These are phyloP conservation scores for Argyresthia goedartella DNA, from an alignment of 2,888 invertebrate genomes.

Conservation along the genomic window DNA sequence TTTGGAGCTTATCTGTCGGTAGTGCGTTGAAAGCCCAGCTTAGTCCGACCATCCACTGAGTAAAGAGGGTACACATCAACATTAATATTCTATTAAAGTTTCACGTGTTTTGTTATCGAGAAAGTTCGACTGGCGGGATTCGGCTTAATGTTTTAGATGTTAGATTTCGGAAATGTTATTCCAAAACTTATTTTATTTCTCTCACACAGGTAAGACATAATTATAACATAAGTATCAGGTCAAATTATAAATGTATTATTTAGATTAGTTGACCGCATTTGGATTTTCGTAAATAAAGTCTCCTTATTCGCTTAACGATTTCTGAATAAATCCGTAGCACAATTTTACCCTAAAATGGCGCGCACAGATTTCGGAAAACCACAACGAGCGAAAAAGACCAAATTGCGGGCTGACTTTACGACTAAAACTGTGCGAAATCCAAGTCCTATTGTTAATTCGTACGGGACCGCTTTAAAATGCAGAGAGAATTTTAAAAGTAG, in stretches of 20 bases:
- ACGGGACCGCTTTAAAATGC: slow-evolving; percentile 19
- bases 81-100: slow-evolving; percentile 62
- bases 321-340: too few species aligned
- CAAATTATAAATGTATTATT: too few species aligned
- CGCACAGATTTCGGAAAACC: neutral
- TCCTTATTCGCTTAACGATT: too few species aligned
- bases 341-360: too few species aligned
- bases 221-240: too few species aligned
- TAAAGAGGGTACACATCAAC: slow-evolving; percentile 21
- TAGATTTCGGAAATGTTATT: too few species aligned
- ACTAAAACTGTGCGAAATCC: neutral
- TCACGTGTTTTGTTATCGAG: slow-evolving; percentile 45
- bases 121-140: neutral
- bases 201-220: too few species aligned
- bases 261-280: too few species aligned
- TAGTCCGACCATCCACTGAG: neutral
- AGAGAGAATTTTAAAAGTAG: slow-evolving; percentile 30
- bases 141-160: too few species aligned
- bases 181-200: too few species aligned
- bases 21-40: slow-evolving; percentile 4
- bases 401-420: neutral
- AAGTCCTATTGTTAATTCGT: neutral
- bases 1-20: slow-evolving; percentile 28
- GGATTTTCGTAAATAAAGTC: too few species aligned
- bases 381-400: neutral